Evolutionary conservation across 1,140 invertebrate species (phyloP).

Genomic region (Calliopsis andreniformis): DNA sequence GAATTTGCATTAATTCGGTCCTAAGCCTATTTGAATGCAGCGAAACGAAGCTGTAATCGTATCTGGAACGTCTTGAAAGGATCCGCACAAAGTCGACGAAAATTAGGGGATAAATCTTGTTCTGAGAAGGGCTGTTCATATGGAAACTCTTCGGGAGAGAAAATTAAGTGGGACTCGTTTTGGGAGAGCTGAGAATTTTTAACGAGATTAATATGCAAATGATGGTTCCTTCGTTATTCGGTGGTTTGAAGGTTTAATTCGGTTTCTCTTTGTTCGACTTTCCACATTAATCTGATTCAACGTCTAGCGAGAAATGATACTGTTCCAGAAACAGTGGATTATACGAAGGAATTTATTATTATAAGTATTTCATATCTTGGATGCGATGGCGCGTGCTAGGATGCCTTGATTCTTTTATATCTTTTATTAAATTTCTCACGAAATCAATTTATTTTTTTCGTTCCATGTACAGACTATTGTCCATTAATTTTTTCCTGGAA

Average conservation of each 20-base stretch:
- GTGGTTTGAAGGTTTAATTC: not conserved
- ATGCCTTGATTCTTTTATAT: not conserved
- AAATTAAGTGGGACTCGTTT: not conserved
- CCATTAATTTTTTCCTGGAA: not conserved
- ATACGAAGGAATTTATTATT: slow-evolving; percentile 3
- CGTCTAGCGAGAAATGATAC: not conserved
- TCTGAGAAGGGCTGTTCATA: not conserved
- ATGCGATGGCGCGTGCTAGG: not conserved
- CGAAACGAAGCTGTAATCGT: slow-evolving; percentile 2
- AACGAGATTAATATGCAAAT: not conserved
- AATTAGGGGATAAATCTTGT: slow-evolving; percentile 1
- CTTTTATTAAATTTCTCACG: not conserved
- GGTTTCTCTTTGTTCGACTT: not conserved
- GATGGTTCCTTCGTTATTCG: too few relatives aligned
- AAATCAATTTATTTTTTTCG: slow-evolving; percentile 4
- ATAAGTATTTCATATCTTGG: not conserved
- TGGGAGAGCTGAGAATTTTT: not conserved
- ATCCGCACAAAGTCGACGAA: not conserved
- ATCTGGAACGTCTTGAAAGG: slow-evolving; percentile 3
- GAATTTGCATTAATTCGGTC: slow-evolving; percentile 51
- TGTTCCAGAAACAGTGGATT: not conserved
- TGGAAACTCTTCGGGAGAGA: too few relatives aligned
- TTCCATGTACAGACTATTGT: not conserved
- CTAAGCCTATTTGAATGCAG: slow-evolving; percentile 33
- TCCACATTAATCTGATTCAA: not conserved